phyloP scores from a whole-genome alignment of 92 coral and sea anemone genomes.

The Heteractis magnifica region DNA sequence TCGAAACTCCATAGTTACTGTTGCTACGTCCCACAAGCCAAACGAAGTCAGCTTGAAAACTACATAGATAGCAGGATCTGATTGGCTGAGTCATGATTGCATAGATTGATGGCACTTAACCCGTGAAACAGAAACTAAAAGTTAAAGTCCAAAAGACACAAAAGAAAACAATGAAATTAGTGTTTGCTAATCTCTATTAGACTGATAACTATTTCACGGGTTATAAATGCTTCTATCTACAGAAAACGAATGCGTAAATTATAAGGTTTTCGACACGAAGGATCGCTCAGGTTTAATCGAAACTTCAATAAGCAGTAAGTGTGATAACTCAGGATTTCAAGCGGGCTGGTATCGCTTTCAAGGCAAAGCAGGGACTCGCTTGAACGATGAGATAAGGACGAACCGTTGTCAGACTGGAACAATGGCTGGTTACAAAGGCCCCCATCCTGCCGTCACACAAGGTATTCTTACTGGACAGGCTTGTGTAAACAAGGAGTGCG shows the following conservation, averaged over 20 bases:
- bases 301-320: not conserved
- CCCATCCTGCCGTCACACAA: constrained; percentile 4
- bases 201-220: not conserved
- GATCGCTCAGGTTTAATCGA: constrained; percentile 3
- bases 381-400: not conserved
- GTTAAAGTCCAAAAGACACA: too few relatives aligned
- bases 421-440: constrained; percentile 13
- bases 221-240: not conserved
- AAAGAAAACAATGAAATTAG: too few relatives aligned
- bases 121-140: too few relatives aligned
- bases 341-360: constrained; percentile 39
- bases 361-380: constrained; percentile 21
- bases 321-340: not conserved
- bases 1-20: too few relatives aligned
- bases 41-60: too few relatives aligned
- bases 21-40: too few relatives aligned
- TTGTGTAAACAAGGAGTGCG: constrained; percentile 1
- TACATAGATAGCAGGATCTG: too few relatives aligned
- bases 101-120: too few relatives aligned
- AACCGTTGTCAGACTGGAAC: constrained; percentile 10
- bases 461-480: not conserved
- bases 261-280: not conserved
- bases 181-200: not conserved
- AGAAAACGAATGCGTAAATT: constrained; percentile 26
- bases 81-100: too few relatives aligned